Evolutionary conservation across 2,888 invertebrate genomes (phyloP), one percentile per base, ranked within the genome.

Genomic region (Torymus aiolomorphi): DNA sequence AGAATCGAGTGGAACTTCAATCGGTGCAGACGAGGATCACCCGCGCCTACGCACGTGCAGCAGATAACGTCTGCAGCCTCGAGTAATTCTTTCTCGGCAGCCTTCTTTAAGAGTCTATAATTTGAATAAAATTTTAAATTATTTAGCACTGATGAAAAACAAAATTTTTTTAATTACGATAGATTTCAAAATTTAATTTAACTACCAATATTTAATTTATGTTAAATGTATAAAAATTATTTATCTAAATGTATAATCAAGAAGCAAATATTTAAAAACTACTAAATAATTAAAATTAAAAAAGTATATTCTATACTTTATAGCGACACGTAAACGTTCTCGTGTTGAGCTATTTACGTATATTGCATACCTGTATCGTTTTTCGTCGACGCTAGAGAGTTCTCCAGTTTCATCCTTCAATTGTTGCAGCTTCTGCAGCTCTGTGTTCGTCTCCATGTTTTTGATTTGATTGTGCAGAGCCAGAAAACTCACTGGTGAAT

Each of bases 11-110:
- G 96, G 92, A 99, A 99, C 88, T 98, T 97, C 88, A 99, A 94
- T 75, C 97, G 93, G 1, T 95, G 94, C n/a, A 99, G 92, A 20
- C 99, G 92, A 0, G 97, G 97, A 91, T 99, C 99, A 0, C 99
- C 99, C 0, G 99, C 98, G 13, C 98, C 98, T 0, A 99, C 99
- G 89, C 99, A 99, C 0, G 99, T 99, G 88, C 98, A 98, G 88
- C 99, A 99, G 76, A 99, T 98, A 0, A 99, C 99, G 90, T 99
- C 99, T 1, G 99, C 99, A 0, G 98, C 97, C 90, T 97, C 97
- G 2, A 97, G 90, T 13, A 99, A 91, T 84, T 98, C 96, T 74
- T 96, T 94, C 88, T 99, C 99, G 11, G 97, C 96, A 49, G 96
- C 94, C 86, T 97, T 96, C 84, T 98, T 97, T 84, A 99, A 90